A percentile compares a stretch with the other conserved stretches of the same genome.
Evolutionary conservation across 1,140 invertebrate species (phyloP).

Genomic region (Drosophila pandora): DNA sequence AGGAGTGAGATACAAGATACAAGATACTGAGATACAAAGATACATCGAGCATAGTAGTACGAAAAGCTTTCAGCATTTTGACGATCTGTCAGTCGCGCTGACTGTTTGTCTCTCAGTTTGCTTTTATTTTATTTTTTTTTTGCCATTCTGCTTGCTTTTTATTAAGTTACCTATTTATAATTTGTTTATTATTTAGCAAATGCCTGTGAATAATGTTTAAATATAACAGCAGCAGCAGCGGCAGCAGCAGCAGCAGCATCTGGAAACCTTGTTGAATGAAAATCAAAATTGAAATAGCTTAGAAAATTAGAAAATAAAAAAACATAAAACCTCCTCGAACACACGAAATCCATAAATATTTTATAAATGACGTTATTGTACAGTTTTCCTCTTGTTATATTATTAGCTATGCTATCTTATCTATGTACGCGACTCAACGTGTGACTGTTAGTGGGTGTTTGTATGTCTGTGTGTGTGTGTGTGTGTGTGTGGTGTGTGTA

Average conservation of each 20-base stretch:
- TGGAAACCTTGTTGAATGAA: constrained; percentile 49
- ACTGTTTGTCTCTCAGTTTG: constrained; percentile 53
- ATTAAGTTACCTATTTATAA: constrained; percentile 82
- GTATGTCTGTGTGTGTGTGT: constrained; percentile 1
- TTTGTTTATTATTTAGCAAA: constrained; percentile 81
- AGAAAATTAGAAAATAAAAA: constrained; percentile 4
- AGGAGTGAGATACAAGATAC: constrained; percentile 44
- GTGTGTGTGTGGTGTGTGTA: constrained; percentile 6
- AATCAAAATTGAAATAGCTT: constrained; percentile 38
- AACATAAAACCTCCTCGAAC: constrained; percentile 12
- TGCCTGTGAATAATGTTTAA: constrained; percentile 73
- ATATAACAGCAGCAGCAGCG: constrained; percentile 33
- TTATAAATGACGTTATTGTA: constrained; percentile 74
- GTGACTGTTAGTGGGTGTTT: constrained; percentile 5
- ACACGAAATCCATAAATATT: constrained; percentile 48
- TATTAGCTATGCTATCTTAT: constrained; percentile 82
- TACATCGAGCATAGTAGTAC: constrained; percentile 59
- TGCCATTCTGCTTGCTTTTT: constrained; percentile 53
- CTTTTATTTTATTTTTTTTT: constrained; percentile 27
- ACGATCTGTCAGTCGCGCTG: constrained; percentile 54
- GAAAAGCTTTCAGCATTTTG: constrained; percentile 74
- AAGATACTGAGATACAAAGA: constrained; percentile 48
- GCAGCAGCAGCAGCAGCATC: constrained; percentile 33
- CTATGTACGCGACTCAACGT: constrained; percentile 47
- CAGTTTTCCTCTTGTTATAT: constrained; percentile 65